Evolutionary conservation across 2,113 vertebrate species (phyloP).

Genomic region (Chitala chitala): DNA sequence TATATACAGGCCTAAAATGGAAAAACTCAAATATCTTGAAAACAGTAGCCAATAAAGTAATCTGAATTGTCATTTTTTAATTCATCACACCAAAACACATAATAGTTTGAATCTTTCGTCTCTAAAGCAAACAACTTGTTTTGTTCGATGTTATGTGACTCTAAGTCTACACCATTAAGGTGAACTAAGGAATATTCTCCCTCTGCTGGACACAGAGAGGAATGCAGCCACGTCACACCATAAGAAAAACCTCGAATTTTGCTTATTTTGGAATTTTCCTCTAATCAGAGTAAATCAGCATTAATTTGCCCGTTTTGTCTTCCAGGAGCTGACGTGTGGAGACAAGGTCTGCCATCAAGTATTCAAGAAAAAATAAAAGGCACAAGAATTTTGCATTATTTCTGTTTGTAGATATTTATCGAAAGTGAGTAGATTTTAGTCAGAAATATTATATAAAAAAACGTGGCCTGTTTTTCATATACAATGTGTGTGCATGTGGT

Average conservation of each 20-base stretch:
- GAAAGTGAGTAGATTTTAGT: background rate
- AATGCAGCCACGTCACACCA: background rate
- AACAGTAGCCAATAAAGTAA: no score
- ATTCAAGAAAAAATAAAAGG: slow-evolving; percentile 75
- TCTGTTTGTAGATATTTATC: background rate
- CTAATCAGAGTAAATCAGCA: background rate
- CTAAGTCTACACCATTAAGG: background rate
- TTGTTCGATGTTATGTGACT: background rate
- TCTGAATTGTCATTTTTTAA: no score
- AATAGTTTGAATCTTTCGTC: no score
- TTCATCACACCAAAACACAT: no score
- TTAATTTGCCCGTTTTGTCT: slow-evolving; percentile 23
- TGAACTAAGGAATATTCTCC: background rate
- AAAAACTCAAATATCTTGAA: no score
- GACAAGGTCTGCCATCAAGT: slow-evolving; percentile 84
- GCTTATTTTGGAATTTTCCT: background rate
- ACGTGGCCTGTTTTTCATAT: background rate
- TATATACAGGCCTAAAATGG: no score
- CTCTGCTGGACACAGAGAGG: background rate
- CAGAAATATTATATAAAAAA: slow-evolving; percentile 6
- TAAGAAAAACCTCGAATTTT: no score
- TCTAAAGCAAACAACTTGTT: no score
- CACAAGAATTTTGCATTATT: background rate
- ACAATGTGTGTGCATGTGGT: background rate
- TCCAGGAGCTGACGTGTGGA: slow-evolving; percentile 76